phyloP scores from a whole-genome alignment of 2,113 vertebrate species.

The Dromiciops gliroides region DNA sequence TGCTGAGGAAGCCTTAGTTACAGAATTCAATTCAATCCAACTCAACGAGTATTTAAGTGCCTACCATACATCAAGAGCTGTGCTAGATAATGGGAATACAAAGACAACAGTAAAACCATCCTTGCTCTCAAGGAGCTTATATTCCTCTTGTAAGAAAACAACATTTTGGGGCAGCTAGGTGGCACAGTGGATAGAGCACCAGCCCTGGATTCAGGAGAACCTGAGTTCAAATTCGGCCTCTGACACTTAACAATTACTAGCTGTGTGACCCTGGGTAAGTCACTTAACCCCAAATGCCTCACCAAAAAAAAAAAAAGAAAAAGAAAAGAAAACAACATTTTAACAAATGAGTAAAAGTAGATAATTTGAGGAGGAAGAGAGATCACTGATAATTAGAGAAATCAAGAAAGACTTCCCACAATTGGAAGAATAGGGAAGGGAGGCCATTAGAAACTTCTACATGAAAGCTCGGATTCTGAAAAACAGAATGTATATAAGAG shows the following conservation, averaged over 20 bases:
- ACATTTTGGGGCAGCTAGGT: no score
- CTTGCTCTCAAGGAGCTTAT: not conserved
- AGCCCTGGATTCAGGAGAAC: no score
- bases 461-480: not conserved
- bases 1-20: not conserved
- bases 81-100: not conserved
- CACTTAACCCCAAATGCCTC: no score
- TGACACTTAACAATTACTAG: no score
- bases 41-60: not conserved
- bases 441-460: not conserved
- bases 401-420: not conserved
- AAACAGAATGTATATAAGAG: not conserved
- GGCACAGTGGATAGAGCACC: no score
- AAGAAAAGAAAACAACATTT: not conserved
- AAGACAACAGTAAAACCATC: not conserved
- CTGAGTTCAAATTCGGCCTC: no score
- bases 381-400: not conserved
- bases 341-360: not conserved
- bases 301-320: no score
- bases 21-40: not conserved
- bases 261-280: no score
- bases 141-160: no score
- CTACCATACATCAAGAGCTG: not conserved
- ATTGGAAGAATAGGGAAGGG: not conserved
- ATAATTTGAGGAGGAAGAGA: not conserved